These are phyloP conservation scores for Pristionchus japonicus DNA, from an alignment of 2,888 invertebrate species.

Conservation along the genomic window DNA sequence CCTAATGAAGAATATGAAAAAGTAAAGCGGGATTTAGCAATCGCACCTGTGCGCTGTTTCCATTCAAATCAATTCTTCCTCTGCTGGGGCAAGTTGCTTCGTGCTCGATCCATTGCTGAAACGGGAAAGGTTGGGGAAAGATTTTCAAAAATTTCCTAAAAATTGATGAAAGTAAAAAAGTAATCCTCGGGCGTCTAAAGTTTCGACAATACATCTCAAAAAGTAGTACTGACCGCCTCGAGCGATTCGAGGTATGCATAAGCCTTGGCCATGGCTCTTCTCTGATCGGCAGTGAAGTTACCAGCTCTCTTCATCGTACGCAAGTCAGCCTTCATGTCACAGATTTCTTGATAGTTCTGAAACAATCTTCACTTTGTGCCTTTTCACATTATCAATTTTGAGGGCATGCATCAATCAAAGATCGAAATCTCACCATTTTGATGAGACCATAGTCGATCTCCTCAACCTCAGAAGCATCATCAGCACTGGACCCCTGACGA, in stretches of 20 bases:
- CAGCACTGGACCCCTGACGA: neutral
- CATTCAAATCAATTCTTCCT: slow-evolving; percentile 30
- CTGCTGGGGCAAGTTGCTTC: slow-evolving; percentile 15
- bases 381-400: neutral
- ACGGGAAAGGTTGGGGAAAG: neutral
- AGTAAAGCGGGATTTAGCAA: no score
- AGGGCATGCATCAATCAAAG: no score
- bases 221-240: slow-evolving; percentile 24
- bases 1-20: no score
- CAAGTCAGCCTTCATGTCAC: slow-evolving; percentile 45
- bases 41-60: slow-evolving; percentile 39
- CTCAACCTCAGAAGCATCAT: neutral
- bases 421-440: slow-evolving; percentile 23
- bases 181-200: no score
- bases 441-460: slow-evolving; percentile 25
- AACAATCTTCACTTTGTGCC: neutral
- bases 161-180: neutral
- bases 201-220: no score
- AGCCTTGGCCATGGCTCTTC: slow-evolving; percentile 21
- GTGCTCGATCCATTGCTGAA: slow-evolving; percentile 47
- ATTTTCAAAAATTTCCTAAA: neutral
- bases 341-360: slow-evolving; percentile 43
- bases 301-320: neutral
- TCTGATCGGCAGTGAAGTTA: slow-evolving; percentile 26
- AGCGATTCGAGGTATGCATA: slow-evolving; percentile 42